A percentile compares a stretch with the other conserved stretches of the same genome.
Evolutionary conservation across 1,140 invertebrate genomes (phyloP).

Genomic region (Drosophila arizonae): DNA sequence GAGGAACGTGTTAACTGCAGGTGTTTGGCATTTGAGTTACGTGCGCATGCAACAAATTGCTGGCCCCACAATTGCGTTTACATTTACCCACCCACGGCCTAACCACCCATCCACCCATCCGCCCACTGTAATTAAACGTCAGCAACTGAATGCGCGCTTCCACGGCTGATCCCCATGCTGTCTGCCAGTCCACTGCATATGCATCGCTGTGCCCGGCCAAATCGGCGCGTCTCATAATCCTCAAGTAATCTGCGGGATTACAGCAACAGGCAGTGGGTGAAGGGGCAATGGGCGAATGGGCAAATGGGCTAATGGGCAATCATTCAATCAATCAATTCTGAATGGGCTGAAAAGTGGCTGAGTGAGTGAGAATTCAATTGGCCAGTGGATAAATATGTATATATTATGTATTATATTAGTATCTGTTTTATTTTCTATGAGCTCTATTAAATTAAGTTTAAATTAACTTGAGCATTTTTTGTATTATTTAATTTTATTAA

Average conservation of each 20-base stretch:
- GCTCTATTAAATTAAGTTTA: too few species aligned
- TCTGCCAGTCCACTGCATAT: slow-evolving; percentile 8
- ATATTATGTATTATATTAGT: too few species aligned
- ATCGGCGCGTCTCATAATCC: slow-evolving; percentile 55
- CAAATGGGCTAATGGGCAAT: slow-evolving; percentile 38
- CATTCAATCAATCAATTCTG: too few species aligned
- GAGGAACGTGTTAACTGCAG: slow-evolving; percentile 76
- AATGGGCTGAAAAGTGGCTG: too few species aligned
- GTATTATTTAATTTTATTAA: too few species aligned
- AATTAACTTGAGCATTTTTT: too few species aligned
- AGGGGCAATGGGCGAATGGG: slow-evolving; percentile 14
- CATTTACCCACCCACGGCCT: neutral
- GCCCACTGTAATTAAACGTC: slow-evolving; percentile 62
- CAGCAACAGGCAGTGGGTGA: slow-evolving; percentile 30
- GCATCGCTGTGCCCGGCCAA: slow-evolving; percentile 8
- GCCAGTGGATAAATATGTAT: too few species aligned
- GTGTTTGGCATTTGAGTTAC: slow-evolving; percentile 78
- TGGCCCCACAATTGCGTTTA: slow-evolving; percentile 18
- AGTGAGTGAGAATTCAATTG: too few species aligned
- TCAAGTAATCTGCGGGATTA: slow-evolving; percentile 34
- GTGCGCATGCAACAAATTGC: slow-evolving; percentile 75
- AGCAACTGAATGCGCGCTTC: slow-evolving; percentile 42
- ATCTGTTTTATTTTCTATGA: too few species aligned
- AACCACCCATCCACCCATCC: neutral
- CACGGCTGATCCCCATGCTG: slow-evolving; percentile 35